Base-by-base conservation (phyloP, 2,113 vertebrate species). In the Climacteris rufus region DNA sequence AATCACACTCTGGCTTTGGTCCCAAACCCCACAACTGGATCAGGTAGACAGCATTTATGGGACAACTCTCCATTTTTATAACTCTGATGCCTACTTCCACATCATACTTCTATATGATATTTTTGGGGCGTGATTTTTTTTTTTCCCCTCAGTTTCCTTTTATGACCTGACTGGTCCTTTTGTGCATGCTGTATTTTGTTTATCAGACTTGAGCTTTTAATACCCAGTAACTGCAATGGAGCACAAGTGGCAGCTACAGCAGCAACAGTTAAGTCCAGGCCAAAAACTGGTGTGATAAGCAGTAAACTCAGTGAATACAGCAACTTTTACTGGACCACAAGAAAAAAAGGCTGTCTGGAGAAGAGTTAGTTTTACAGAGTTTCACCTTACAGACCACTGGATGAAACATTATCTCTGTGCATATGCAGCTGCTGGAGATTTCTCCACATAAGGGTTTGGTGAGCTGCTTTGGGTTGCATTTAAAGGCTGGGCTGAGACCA, bases 201-300 rank as follows among this genome's bases (percentile, higher is more conserved):
- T 68, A 47, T 83, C 85, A 75, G 87, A 28, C 35, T 80, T 54
- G 77, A 97, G 92, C 66, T 96, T 82, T 83, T 88, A 83, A 88
- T 47, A 70, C 40, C 23, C 68, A 47, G 78, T 56, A 88, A 69
- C 35, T 76, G 47, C 63, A 90, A 87, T 8, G 47, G 25, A 19
- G 33, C 75, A 93, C 50, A 59, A 72, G 68, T 24, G 24, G 69
- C 54, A 94, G 75, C 75, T 96, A 84, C 30, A 42, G 84, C 50
- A 94, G 84, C 40, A 71, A 76, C 20, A 93, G 49, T n/a, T 40
- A 87, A 89, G 79, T 11, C 70, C 28, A 80, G 82, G 80, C 25
- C 39, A 70, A n/a, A 94, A 83, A 77, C 47, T 74, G 59, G 37
- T 78, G 54, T 96, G 68, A 64, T 31, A 53, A 71, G 71, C n/a